These are phyloP conservation scores for Eupithecia vulgata DNA, from an alignment of 2,888 invertebrate species.

Conservation along the genomic window DNA sequence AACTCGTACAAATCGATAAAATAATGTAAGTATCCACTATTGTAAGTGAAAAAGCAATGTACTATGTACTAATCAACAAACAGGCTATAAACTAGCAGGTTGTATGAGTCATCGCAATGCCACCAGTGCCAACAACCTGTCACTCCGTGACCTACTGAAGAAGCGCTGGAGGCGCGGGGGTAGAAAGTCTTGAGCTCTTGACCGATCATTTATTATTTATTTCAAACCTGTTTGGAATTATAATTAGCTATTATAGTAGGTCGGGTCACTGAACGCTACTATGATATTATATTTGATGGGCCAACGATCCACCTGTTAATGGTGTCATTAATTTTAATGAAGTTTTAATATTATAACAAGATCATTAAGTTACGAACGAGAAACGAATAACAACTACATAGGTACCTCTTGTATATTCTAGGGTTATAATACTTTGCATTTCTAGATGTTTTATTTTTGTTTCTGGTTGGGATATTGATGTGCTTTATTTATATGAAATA, in stretches of 20 bases:
- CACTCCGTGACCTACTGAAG: conserved; percentile 36
- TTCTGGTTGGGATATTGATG: not conserved
- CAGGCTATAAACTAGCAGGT: not conserved
- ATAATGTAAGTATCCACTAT: not conserved
- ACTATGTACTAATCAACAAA: not conserved
- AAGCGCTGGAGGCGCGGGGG: conserved; percentile 27
- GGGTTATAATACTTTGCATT: not conserved
- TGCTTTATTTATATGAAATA: not conserved
- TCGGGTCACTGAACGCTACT: conserved; percentile 3
- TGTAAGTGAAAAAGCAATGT: not conserved
- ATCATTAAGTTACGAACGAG: not conserved
- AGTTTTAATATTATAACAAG: not conserved
- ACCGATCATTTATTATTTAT: conserved; percentile 10
- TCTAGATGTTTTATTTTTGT: not conserved
- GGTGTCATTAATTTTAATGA: not conserved
- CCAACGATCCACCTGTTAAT: conserved; percentile 1
- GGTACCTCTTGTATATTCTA: not conserved
- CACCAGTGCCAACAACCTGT: conserved; percentile 35
- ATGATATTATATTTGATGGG: not conserved
- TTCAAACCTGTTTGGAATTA: conserved; percentile 15
- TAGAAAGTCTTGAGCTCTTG: conserved; percentile 36
- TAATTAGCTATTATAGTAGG: conserved; percentile 11
- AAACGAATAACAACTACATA: not conserved
- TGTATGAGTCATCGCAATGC: conserved; percentile 34
- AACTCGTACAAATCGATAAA: not conserved